Evolutionary conservation across 2,113 vertebrate genomes (phyloP).

Genomic region (Aptenodytes forsteri): DNA sequence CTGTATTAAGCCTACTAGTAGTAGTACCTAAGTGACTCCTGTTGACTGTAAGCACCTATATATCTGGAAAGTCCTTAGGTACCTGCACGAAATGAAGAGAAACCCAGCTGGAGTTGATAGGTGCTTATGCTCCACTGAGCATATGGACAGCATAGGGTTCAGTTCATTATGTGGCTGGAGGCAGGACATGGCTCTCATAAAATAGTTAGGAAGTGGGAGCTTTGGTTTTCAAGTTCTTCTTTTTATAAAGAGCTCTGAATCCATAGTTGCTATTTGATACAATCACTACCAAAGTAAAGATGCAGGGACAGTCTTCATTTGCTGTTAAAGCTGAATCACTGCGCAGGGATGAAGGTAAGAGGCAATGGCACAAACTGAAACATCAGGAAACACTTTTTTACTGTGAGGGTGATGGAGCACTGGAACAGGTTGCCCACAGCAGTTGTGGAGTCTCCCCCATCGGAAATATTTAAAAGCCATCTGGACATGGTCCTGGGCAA

Average conservation of each 20-base stretch:
- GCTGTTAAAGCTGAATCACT: not conserved
- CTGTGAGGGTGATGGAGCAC: not conserved
- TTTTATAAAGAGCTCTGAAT: not conserved
- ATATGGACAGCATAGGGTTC: not conserved
- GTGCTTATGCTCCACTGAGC: not conserved
- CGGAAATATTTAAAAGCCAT: not conserved
- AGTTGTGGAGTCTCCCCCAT: not conserved
- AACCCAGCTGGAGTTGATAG: not conserved
- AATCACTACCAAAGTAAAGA: not conserved
- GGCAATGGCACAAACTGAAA: not conserved
- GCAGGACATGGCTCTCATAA: not conserved
- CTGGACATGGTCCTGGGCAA: not conserved
- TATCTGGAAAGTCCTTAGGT: not conserved
- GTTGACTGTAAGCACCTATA: not conserved
- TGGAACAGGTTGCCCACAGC: not conserved
- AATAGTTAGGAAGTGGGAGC: not conserved
- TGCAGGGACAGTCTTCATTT: not conserved
- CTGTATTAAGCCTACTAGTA: not conserved
- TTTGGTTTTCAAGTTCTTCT: not conserved
- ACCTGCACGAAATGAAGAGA: not conserved
- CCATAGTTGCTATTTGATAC: not conserved
- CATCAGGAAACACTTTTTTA: not conserved
- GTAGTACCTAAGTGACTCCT: not conserved
- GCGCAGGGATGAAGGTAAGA: not conserved
- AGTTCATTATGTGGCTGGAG: rapidly evolving